A percentile compares a stretch with the other conserved stretches of the same genome.
Conservation (phyloP, 2,888 invertebrate species). For the Mimas tiliae region DNA sequence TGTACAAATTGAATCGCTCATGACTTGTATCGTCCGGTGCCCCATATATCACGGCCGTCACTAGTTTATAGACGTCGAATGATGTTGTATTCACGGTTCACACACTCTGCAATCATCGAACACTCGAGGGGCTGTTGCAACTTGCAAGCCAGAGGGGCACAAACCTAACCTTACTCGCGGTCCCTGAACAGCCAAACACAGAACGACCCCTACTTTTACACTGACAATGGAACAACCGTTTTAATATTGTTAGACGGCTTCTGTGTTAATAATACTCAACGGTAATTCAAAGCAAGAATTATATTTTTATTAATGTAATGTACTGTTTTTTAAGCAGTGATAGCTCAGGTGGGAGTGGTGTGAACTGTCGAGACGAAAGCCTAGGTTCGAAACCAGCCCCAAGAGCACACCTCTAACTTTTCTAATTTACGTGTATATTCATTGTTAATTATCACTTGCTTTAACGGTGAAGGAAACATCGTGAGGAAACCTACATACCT, state of each 20-base stretch:
- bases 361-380: too few species aligned
- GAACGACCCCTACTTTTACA: not conserved
- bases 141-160: not conserved
- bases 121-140: not conserved
- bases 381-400: too few species aligned
- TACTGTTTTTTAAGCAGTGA: conserved; percentile 14
- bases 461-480: too few species aligned
- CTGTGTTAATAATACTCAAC: conserved; percentile 8
- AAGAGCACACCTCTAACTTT: too few species aligned
- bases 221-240: conserved; percentile 13
- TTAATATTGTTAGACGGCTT: conserved; percentile 18
- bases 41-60: conserved; percentile 14
- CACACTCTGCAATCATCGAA: conserved; percentile 14
- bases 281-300: not conserved
- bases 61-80: conserved; percentile 20
- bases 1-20: not conserved
- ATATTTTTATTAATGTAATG: conserved; percentile 20
- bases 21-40: not conserved
- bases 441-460: too few species aligned
- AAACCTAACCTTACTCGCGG: not conserved
- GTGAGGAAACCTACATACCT: too few species aligned
- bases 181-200: not conserved
- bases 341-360: too few species aligned
- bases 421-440: too few species aligned
- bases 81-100: conserved; percentile 15